These are phyloP conservation scores for Passer montanus DNA, from an alignment of 2,113 vertebrate species.

Conservation along the genomic window DNA sequence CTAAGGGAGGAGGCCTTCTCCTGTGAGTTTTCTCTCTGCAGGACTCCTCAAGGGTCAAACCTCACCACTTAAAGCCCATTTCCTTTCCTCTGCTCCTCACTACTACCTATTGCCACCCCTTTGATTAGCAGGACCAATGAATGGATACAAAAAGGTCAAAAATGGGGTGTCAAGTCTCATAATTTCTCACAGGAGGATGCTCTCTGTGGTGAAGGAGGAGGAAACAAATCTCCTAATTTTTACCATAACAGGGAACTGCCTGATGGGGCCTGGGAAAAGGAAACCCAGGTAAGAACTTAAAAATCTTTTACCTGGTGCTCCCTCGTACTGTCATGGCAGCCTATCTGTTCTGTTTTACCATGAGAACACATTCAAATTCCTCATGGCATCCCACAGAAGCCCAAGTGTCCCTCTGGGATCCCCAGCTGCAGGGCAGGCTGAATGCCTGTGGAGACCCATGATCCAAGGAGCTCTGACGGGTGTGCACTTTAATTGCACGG, in stretches of 20 bases:
- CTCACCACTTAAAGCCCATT: not conserved
- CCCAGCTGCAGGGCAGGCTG: not conserved
- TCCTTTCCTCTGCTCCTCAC: not conserved
- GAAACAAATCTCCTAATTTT: not conserved
- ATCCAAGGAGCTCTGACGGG: not conserved
- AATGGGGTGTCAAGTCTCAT: not conserved
- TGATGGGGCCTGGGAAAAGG: not conserved
- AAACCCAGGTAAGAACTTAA: not conserved
- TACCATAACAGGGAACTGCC: not conserved
- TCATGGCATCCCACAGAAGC: not conserved
- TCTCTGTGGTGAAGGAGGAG: not conserved
- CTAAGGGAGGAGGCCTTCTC: not conserved
- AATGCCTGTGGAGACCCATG: not conserved
- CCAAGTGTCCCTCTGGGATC: not conserved
- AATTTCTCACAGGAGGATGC: not conserved
- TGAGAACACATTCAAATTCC: not conserved
- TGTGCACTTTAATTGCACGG: not conserved
- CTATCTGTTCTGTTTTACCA: not conserved
- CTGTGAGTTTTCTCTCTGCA: not conserved
- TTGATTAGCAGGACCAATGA: not conserved
- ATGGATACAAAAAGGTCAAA: not conserved
- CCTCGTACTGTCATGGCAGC: not conserved
- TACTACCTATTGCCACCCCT: not conserved
- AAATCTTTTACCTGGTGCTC: not conserved
- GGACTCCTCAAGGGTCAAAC: not conserved